These are phyloP conservation scores for Sarcophaga peregrina DNA, from an alignment of 1,140 invertebrate genomes.

Conservation along the genomic window DNA sequence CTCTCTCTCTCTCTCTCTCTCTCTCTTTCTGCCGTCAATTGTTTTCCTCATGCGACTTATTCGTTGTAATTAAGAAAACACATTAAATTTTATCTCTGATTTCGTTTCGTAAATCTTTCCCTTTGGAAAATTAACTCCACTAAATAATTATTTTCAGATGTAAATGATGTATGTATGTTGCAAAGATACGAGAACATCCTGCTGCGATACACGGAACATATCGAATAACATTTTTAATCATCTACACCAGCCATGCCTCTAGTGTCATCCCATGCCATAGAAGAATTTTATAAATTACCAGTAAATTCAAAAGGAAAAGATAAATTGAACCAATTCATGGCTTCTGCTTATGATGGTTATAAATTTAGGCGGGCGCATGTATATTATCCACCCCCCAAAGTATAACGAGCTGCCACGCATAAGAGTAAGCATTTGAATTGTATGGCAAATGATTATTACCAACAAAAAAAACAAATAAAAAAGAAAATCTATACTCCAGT, in stretches of 20 bases:
- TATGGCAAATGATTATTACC: conserved; percentile 6
- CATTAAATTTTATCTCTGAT: no score
- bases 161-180: neutral
- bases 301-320: conserved; percentile 3
- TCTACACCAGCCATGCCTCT: neutral
- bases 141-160: neutral
- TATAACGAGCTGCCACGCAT: no score
- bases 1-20: no score
- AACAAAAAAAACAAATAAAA: no score
- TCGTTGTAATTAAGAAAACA: no score
- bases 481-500: neutral
- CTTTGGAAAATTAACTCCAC: neutral
- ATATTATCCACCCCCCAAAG: no score
- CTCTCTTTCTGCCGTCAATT: no score
- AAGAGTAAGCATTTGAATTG: no score
- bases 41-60: no score
- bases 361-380: neutral
- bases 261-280: neutral
- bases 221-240: no score
- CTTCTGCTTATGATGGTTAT: conserved; percentile 15
- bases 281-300: conserved; percentile 9
- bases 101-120: no score
- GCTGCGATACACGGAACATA: neutral
- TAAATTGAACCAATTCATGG: conserved; percentile 21
- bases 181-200: neutral